Conservation (phyloP, 2,113 vertebrate genomes). For the Oxyura jamaicensis region DNA sequence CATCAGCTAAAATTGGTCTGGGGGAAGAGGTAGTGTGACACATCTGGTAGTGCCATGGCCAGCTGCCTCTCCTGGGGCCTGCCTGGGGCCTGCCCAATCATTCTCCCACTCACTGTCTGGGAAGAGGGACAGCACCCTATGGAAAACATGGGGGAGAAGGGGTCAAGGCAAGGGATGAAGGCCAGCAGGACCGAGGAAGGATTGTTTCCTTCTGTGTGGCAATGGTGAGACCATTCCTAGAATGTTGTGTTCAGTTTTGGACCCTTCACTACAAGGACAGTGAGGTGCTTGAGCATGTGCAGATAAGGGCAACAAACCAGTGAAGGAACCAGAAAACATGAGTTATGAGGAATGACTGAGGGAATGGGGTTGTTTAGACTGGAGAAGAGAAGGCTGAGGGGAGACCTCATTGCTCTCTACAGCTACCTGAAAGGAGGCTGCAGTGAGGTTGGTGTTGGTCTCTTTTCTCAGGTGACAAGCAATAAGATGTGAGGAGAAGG, state of each 20-base stretch:
- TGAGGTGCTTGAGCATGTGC: background rate
- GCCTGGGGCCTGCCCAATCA: fast-evolving
- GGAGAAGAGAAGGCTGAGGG: background rate
- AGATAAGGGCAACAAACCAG: background rate
- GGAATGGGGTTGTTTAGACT: background rate
- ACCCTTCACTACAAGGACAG: background rate
- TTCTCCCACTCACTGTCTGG: background rate
- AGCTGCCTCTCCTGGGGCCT: background rate
- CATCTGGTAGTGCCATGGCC: background rate
- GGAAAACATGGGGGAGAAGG: background rate
- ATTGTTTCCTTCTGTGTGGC: background rate
- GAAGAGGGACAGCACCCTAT: background rate
- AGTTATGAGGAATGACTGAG: too few species aligned
- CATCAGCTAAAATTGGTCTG: background rate
- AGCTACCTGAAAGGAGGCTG: background rate
- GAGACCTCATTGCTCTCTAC: background rate
- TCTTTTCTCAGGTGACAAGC: background rate
- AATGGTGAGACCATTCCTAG: background rate
- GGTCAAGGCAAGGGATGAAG: background rate
- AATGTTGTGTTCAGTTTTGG: background rate
- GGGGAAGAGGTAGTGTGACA: background rate
- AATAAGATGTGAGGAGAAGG: background rate
- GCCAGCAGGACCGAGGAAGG: background rate
- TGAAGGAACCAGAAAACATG: background rate
- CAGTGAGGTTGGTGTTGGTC: background rate